phyloP scores from a whole-genome alignment of 2,797 vertebrate species.

The Aplochiton taeniatus region DNA sequence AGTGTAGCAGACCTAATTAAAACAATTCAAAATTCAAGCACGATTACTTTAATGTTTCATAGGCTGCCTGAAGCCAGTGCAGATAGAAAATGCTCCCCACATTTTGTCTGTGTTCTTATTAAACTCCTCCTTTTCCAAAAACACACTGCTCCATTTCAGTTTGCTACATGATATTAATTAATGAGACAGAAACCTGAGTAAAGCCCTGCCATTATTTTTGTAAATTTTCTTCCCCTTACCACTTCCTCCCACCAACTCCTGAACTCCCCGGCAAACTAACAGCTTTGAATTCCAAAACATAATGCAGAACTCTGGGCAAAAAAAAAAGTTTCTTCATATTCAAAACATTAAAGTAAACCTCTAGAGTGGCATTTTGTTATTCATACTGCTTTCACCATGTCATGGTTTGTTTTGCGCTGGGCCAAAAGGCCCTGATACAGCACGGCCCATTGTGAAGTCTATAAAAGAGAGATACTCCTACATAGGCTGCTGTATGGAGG shows the following conservation, averaged over 20 bases:
- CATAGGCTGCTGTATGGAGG: no score
- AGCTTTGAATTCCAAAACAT: background rate
- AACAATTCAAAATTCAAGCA: slow-evolving; percentile 18
- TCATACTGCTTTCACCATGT: background rate
- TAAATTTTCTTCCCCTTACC: background rate
- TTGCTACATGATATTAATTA: slow-evolving; percentile 10
- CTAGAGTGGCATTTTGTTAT: background rate
- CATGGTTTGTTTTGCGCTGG: no score
- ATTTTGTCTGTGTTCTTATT: slow-evolving; percentile 22
- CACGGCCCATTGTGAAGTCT: no score
- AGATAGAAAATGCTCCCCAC: slow-evolving; percentile 7
- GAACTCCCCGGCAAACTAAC: background rate
- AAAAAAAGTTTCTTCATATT: slow-evolving; percentile 8
- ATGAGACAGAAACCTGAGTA: slow-evolving; percentile 9
- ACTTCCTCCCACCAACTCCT: no score
- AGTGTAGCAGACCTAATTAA: slow-evolving; percentile 9
- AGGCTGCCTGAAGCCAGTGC: slow-evolving; percentile 5
- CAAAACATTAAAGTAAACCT: slow-evolving; percentile 4
- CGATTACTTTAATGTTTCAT: slow-evolving; percentile 16
- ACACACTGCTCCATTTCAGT: background rate
- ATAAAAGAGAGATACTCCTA: no score
- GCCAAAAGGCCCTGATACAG: no score
- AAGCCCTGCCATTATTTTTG: slow-evolving; percentile 11
- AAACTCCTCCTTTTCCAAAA: slow-evolving; percentile 20
- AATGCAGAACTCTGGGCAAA: background rate